Percentiles rank a stretch among this genome's conserved stretches.
These are phyloP conservation scores for Dolichallabes microphthalmus DNA, from an alignment of 2,113 vertebrate species.

Conservation along the genomic window DNA sequence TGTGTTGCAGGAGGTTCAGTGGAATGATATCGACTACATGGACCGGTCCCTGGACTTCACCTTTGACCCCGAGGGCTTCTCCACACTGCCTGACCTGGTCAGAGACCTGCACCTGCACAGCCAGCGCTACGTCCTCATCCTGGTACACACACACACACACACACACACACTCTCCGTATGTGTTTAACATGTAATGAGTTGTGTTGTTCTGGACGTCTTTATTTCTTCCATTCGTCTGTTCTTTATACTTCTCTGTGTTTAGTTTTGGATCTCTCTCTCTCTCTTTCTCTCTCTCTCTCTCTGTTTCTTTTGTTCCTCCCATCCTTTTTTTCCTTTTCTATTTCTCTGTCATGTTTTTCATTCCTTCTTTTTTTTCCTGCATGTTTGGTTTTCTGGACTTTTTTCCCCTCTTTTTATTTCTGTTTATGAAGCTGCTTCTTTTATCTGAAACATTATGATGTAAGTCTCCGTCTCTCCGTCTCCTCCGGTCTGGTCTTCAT, in stretches of 20 bases:
- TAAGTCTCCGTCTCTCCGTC: too few relatives aligned
- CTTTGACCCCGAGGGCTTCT: constrained; percentile 68
- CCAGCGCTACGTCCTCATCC: constrained; percentile 78
- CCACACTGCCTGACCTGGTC: constrained; percentile 77
- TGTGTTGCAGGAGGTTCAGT: constrained; percentile 76
- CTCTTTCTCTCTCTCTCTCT: neutral
- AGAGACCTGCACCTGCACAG: constrained; percentile 71
- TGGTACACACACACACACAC: constrained; percentile 68
- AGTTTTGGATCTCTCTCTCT: neutral
- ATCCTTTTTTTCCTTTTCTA: too few relatives aligned
- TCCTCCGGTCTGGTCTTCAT: neutral
- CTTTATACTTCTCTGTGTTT: neutral
- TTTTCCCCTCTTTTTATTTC: neutral
- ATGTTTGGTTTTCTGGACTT: neutral
- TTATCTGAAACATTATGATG: too few relatives aligned
- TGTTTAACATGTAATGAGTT: neutral
- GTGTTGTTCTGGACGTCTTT: too few relatives aligned
- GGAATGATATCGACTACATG: constrained; percentile 88
- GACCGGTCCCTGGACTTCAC: constrained; percentile 81
- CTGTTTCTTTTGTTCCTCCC: too few relatives aligned
- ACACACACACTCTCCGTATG: neutral
- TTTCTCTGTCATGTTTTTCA: neutral
- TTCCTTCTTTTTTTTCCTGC: neutral
- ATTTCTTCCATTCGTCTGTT: neutral
- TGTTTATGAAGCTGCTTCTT: rapidly evolving